Base-by-base conservation (phyloP, 2,797 vertebrate species). In the Prionace glauca region DNA sequence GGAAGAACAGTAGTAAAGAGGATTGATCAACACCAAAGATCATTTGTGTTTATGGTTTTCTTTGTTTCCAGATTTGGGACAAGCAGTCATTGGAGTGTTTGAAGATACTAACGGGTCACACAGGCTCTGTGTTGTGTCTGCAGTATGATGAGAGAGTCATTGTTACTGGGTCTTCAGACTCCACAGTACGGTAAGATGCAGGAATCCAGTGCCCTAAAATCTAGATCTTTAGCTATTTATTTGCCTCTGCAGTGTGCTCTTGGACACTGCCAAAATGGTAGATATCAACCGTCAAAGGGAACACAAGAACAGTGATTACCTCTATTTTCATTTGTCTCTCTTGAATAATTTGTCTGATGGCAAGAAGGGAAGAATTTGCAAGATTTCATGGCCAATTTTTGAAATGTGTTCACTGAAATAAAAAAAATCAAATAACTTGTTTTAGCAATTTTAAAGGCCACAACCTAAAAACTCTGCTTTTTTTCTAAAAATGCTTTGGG, bases 61-160 rank as follows among this genome's bases (percentile, higher is more conserved):
- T 41, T 96, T 96, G 96, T 7, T 84, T 79, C 96, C 96, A 99
- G 99, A 99, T 99, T 95, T 99, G 99, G 99, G 99, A 99, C 97
- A 99, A 99, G 97, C 99, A 98, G 96, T 98, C 98, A 96, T 97
- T 99, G 98, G 99, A 99, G 97, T 99, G 99, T 98, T 98, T 99
- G 97, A 99, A 99, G 97, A 98, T 99, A 96, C 97, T 99, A 97
- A 99, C 99, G 0, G 99, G 99, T 96, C 99, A 99, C 97, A 99
- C 99, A 67, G 99, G 99, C 96, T 99, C 99, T 0, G 99, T 99
- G 96, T 98, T 99, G 96, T 99, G 99, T 98, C 98, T 99, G 96
- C 99, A 99, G 96, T 99, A 99, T 95, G 99, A 99, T 77, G 99
- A 99, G 96, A 98, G 99, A 96, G 99, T 99, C 97, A 99, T 99